A percentile compares a stretch with the other conserved stretches of the same genome.
Conservation (phyloP, 1,140 invertebrate genomes). For the Cyclina sinensis region DNA sequence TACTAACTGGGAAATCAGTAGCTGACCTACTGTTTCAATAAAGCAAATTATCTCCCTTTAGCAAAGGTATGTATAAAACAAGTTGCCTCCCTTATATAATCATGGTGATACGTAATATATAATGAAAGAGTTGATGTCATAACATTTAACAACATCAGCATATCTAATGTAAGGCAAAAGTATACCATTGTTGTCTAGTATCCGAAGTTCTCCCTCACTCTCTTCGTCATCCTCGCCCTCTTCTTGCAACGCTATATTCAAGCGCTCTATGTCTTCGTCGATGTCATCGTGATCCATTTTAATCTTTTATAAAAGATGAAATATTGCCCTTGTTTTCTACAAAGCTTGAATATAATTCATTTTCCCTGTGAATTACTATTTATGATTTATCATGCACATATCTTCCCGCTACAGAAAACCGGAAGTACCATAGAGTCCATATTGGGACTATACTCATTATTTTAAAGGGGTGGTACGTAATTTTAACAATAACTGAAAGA, state of each 20-base stretch:
- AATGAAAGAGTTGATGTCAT: not conserved
- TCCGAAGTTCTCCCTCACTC: conserved; percentile 63
- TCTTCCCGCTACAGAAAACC: not conserved
- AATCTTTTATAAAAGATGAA: not conserved
- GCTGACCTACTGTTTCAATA: too few species aligned
- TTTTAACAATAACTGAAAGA: too few species aligned
- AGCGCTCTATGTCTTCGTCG: conserved; percentile 71
- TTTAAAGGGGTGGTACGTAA: too few species aligned
- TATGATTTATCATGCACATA: conserved; percentile 2
- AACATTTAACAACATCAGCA: not conserved
- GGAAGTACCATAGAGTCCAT: not conserved
- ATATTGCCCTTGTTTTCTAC: not conserved
- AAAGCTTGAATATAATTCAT: not conserved
- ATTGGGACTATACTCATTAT: not conserved
- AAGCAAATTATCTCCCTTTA: too few species aligned
- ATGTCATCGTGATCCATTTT: conserved; percentile 54
- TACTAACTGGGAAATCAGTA: too few species aligned
- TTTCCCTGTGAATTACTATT: not conserved
- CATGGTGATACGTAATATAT: too few species aligned
- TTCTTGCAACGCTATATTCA: conserved; percentile 67
- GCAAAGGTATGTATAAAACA: too few species aligned
- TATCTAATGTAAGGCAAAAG: not conserved
- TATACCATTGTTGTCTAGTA: conserved; percentile 33
- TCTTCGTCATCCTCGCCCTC: conserved; percentile 60
- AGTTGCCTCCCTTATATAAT: not conserved